phyloP scores from a whole-genome alignment of 2,888 invertebrate genomes.

The Eubasilissa splendida region DNA sequence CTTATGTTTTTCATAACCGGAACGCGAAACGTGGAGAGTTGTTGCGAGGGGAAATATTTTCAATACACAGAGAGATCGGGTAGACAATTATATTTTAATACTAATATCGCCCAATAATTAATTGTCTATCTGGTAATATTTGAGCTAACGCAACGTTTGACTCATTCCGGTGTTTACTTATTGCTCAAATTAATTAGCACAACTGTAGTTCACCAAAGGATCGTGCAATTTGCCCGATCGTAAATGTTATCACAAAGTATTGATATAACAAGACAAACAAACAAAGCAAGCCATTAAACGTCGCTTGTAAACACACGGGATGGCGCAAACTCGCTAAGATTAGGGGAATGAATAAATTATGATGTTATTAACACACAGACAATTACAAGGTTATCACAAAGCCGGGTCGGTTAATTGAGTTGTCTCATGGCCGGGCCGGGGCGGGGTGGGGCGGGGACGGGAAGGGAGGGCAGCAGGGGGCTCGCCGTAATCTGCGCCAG shows the following conservation, averaged over 20 bases:
- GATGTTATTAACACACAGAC: slow-evolving; percentile 57
- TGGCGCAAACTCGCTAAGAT: slow-evolving; percentile 51
- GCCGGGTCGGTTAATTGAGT: slow-evolving; percentile 55
- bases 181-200: slow-evolving; percentile 5
- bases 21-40: too few relatives aligned
- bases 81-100: too few relatives aligned
- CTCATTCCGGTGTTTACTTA: background rate
- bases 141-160: background rate
- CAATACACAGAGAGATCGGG: too few relatives aligned
- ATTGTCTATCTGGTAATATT: too few relatives aligned
- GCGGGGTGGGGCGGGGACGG: slow-evolving; percentile 7
- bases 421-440: slow-evolving; percentile 37
- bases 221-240: slow-evolving; percentile 10
- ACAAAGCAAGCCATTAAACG: slow-evolving; percentile 36
- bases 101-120: too few relatives aligned
- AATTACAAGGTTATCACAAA: slow-evolving; percentile 57
- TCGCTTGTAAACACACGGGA: slow-evolving; percentile 2
- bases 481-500: slow-evolving; percentile 37
- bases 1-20: too few relatives aligned
- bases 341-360: slow-evolving; percentile 56
- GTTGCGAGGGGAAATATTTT: too few relatives aligned
- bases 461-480: background rate
- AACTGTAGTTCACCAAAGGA: background rate
- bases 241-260: slow-evolving; percentile 18
- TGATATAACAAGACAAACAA: slow-evolving; percentile 19